Conservation (phyloP, 2,888 invertebrate genomes). For the Liopterus haemorrhoidalis region DNA sequence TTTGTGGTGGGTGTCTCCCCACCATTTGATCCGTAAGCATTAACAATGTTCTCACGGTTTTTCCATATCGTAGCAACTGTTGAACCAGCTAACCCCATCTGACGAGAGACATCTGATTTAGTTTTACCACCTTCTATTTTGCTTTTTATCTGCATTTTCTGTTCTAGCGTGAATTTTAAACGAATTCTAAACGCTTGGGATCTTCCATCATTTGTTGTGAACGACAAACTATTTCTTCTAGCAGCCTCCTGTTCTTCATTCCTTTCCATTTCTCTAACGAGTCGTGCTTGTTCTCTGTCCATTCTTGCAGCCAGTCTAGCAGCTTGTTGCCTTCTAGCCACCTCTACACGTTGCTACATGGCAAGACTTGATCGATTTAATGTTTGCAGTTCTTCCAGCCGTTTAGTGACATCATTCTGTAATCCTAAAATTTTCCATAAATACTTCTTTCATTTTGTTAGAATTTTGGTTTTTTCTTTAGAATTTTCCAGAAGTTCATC, state of each 20-base stretch:
- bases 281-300: slow-evolving; percentile 60
- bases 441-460: no score
- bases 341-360: slow-evolving; percentile 70
- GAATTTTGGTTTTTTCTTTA: no score
- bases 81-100: slow-evolving; percentile 52
- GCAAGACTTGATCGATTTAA: slow-evolving; percentile 59
- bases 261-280: slow-evolving; percentile 68
- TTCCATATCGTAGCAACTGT: slow-evolving; percentile 56
- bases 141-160: slow-evolving; percentile 56
- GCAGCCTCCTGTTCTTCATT: slow-evolving; percentile 78
- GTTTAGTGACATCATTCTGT: no score
- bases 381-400: slow-evolving; percentile 62
- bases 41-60: slow-evolving; percentile 50
- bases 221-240: slow-evolving; percentile 68
- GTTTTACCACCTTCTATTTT: slow-evolving; percentile 54
- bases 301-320: slow-evolving; percentile 69
- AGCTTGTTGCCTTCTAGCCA: slow-evolving; percentile 65
- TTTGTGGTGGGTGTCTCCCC: no score
- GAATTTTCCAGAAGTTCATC: no score
- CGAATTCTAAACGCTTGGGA: slow-evolving; percentile 48
- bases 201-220: slow-evolving; percentile 86
- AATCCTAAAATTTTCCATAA: no score
- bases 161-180: slow-evolving; percentile 55
- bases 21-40: slow-evolving; percentile 40
- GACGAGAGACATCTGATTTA: slow-evolving; percentile 53